phyloP scores from a whole-genome alignment of 2,113 vertebrate species.

The Pelecanus crispus region DNA sequence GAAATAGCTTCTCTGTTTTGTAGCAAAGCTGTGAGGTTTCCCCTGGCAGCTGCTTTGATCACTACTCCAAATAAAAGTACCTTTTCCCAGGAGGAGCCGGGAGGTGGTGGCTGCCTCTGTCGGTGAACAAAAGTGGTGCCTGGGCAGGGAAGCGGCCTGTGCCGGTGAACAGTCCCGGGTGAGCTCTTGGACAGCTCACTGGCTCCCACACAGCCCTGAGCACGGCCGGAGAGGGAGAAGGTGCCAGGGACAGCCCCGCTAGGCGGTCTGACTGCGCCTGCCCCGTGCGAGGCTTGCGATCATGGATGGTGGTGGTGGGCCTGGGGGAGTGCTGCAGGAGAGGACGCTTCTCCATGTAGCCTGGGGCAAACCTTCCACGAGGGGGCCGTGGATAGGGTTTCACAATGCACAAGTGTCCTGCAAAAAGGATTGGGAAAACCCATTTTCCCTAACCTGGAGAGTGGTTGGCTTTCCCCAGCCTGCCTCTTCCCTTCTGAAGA shows the following conservation, averaged over 20 bases:
- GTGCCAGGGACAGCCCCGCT: background rate
- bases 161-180: fast-evolving
- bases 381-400: background rate
- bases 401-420: background rate
- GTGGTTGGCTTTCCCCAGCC: background rate
- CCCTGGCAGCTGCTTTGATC: background rate
- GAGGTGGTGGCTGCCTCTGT: background rate
- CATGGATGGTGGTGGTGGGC: background rate
- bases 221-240: background rate
- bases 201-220: background rate
- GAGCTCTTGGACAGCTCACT: fast-evolving
- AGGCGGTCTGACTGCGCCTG: background rate
- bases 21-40: background rate
- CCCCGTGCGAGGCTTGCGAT: fast-evolving
- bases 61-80: background rate
- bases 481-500: background rate
- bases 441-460: background rate
- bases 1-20: background rate
- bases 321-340: background rate
- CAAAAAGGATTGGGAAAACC: background rate
- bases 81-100: background rate
- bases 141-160: background rate
- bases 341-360: background rate
- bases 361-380: background rate
- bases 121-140: background rate